These are phyloP conservation scores for Eupithecia subumbrata DNA, from an alignment of 2,888 invertebrate species.

Conservation along the genomic window DNA sequence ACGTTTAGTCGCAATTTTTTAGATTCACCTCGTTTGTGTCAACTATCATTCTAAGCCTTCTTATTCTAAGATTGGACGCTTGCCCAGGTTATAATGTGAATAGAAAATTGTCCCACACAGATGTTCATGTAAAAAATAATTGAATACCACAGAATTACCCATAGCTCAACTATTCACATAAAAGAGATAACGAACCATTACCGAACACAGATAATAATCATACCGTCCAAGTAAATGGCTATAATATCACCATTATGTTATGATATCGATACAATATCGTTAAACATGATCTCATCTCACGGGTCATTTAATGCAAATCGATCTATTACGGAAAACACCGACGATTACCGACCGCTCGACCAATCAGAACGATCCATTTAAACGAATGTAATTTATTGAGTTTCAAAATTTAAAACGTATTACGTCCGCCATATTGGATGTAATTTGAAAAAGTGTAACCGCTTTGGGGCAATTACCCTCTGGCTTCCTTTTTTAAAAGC, in stretches of 20 bases:
- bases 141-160: slow-evolving; percentile 8
- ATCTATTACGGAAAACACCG: slow-evolving; percentile 72
- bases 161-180: slow-evolving; percentile 8
- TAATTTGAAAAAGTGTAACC: slow-evolving; percentile 70
- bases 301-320: slow-evolving; percentile 81
- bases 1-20: no score
- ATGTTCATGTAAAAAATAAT: not conserved
- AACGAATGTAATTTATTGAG: slow-evolving; percentile 75
- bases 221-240: slow-evolving; percentile 53
- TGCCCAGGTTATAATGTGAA: not conserved
- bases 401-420: slow-evolving; percentile 76
- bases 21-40: no score
- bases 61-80: no score
- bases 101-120: not conserved
- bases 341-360: slow-evolving; percentile 65
- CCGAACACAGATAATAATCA: slow-evolving; percentile 39
- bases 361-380: slow-evolving; percentile 69
- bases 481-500: slow-evolving; percentile 60
- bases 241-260: slow-evolving; percentile 56
- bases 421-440: slow-evolving; percentile 70
- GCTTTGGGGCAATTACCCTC: slow-evolving; percentile 60
- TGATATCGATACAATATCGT: slow-evolving; percentile 63
- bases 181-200: slow-evolving; percentile 40
- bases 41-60: no score
- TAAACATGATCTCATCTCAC: slow-evolving; percentile 76